Base-by-base conservation (phyloP, 2,797 vertebrate species). In the Karalla daura region DNA sequence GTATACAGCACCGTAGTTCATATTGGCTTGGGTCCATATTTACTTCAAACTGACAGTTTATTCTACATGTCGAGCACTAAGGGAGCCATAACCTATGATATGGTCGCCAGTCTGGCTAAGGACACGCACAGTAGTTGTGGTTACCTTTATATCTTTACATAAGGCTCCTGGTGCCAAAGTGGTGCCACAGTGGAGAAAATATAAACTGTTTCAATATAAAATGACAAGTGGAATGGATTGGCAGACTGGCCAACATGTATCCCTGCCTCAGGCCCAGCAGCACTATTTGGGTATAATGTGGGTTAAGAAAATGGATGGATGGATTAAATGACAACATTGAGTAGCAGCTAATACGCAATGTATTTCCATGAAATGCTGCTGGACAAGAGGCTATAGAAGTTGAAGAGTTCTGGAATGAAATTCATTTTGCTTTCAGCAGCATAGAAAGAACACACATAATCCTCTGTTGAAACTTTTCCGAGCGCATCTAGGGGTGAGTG, bases 1-100 rank as follows among this genome's bases (percentile, higher is more conserved):
- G 80, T 62, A 62, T 75, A 70, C 63, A 63, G 71, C 40, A 37
- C 37, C 63, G 24, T 20, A 55, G 56, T 84, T 83, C 54, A 70
- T 75, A 55, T 78, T 84, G 83, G 72, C 77, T 59, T 37, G 17
- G 14, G 49, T 72, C 72, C 78, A 87, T 80, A 72, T 78, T 78
- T 74, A 65, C 64, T 53, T 69, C 60, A 76, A 44, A 49, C 63
- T 73, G 78, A 87, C 70, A 85, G 59, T 70, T 68, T 71, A 61
- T 49, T 58, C 37, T 27, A 33, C 6, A 9, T 20, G 30, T 62
- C 0, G 37, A 78, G 44, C 13, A 50, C 15, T 39, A 59, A 66
- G 43, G 56, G 40, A 78, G 60, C 14, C 50, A 28, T 9, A 53
- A 69, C 53, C 30, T 23, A 51, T 63, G 45, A 74, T 46, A 73